phyloP scores from a whole-genome alignment of 1,140 invertebrate species.

The Drosophila dunni region DNA sequence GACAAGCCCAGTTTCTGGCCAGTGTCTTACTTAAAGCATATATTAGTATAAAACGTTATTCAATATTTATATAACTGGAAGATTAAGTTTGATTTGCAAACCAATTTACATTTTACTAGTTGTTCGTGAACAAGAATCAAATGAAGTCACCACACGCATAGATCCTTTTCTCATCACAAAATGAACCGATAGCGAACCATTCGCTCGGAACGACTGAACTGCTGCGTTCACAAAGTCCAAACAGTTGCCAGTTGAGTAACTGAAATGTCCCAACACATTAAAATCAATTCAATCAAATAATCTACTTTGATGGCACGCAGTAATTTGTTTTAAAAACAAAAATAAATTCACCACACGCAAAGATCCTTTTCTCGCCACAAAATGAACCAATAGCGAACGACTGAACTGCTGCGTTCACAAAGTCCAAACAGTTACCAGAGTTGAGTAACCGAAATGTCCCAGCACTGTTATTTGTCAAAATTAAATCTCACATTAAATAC shows the following conservation, averaged over 20 bases:
- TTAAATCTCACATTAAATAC: constrained; percentile 14
- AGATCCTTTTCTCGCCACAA: background rate
- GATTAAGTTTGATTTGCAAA: too few relatives aligned
- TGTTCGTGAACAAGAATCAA: background rate
- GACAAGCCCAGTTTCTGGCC: background rate
- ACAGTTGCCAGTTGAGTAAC: background rate
- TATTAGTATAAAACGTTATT: too few relatives aligned
- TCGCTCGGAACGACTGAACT: background rate
- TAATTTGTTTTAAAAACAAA: constrained; percentile 4
- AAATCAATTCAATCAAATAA: constrained; percentile 13
- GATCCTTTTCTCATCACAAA: background rate
- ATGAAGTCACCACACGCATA: background rate
- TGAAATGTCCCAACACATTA: background rate
- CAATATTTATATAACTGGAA: too few relatives aligned
- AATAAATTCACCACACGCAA: background rate
- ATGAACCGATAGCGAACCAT: background rate
- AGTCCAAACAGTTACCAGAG: background rate
- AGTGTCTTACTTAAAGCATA: background rate
- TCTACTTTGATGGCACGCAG: constrained; percentile 3
- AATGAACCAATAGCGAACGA: background rate
- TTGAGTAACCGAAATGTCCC: background rate
- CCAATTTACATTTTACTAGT: too few relatives aligned
- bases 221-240: background rate
- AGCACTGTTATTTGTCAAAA: background rate
- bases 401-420: constrained; percentile 1